Evolutionary conservation across 2,113 vertebrate species (phyloP).

Genomic region (Halcyon senegalensis): DNA sequence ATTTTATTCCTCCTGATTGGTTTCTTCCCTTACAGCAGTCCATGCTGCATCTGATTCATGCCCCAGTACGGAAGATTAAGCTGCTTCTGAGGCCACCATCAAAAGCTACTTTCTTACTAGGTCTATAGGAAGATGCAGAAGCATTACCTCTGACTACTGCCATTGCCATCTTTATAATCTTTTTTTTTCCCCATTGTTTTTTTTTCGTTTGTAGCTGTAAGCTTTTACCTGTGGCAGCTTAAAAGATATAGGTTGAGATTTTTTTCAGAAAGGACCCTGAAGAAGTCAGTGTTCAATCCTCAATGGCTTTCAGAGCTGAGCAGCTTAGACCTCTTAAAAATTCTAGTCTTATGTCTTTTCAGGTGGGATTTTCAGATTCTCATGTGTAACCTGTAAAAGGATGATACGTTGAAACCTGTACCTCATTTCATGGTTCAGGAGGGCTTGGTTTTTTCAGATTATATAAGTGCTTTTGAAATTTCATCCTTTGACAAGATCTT

Average conservation of each 20-base stretch:
- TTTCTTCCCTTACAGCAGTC: neutral
- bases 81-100: slow-evolving; percentile 14
- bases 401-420: neutral
- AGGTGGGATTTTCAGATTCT: slow-evolving; percentile 52
- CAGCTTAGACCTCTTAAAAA: slow-evolving; percentile 57
- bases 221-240: slow-evolving; percentile 51
- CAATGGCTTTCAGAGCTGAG: slow-evolving; percentile 30
- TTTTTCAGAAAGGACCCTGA: slow-evolving; percentile 44
- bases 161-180: slow-evolving; percentile 32
- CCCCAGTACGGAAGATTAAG: slow-evolving; percentile 6
- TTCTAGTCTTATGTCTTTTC: slow-evolving; percentile 38
- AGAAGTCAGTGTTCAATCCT: slow-evolving; percentile 46
- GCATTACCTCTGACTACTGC: slow-evolving; percentile 14
- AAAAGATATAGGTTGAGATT: slow-evolving; percentile 40
- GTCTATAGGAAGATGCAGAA: slow-evolving; percentile 39
- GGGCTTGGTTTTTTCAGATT: slow-evolving; percentile 32
- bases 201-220: slow-evolving; percentile 54
- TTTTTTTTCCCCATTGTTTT: neutral
- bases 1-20: slow-evolving; percentile 11
- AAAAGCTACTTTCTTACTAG: slow-evolving; percentile 25
- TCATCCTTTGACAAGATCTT: slow-evolving; percentile 38
- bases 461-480: slow-evolving; percentile 56
- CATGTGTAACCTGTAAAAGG: slow-evolving; percentile 25
- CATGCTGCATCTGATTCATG: neutral
- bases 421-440: slow-evolving; percentile 37